A percentile compares a stretch with the other conserved stretches of the same genome.
phyloP scores from a whole-genome alignment of 2,888 invertebrate species.

The Cheiracanthium punctorium region DNA sequence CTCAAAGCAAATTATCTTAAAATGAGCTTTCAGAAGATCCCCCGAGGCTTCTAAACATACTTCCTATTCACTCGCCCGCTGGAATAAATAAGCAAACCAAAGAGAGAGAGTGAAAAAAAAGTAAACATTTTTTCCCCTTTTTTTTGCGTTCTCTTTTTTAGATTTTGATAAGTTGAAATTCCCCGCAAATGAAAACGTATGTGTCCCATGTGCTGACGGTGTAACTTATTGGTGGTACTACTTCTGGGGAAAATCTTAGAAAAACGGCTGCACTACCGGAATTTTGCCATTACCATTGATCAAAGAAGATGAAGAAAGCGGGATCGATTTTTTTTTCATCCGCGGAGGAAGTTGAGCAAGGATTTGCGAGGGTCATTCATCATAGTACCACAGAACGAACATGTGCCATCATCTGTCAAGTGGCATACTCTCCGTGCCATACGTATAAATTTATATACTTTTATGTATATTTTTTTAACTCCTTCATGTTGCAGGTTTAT shows the following conservation, averaged over 20 bases:
- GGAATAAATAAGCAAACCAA: constrained; percentile 34
- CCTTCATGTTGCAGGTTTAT: background rate
- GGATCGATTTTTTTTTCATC: constrained; percentile 44
- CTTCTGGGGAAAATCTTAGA: constrained; percentile 44
- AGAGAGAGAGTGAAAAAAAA: constrained; percentile 43
- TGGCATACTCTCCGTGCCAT: constrained; percentile 39
- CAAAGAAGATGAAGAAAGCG: constrained; percentile 61
- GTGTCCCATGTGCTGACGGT: constrained; percentile 28
- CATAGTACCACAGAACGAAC: constrained; percentile 40
- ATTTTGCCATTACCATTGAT: constrained; percentile 55
- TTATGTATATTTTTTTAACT: constrained; percentile 33
- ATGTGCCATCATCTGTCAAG: constrained; percentile 52
- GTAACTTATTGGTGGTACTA: constrained; percentile 53
- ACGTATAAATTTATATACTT: constrained; percentile 46
- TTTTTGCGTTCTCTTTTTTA: background rate
- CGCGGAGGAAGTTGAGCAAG: constrained; percentile 50
- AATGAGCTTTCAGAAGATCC: constrained; percentile 57
- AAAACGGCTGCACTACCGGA: constrained; percentile 32
- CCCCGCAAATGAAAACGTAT: constrained; percentile 47
- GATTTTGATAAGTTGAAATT: constrained; percentile 38
- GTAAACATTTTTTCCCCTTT: constrained; percentile 46
- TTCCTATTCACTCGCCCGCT: constrained; percentile 35
- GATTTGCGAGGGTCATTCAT: constrained; percentile 58
- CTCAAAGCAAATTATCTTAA: constrained; percentile 66
- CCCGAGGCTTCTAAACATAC: constrained; percentile 34